Evolutionary conservation across 1,140 invertebrate genomes (phyloP).

Genomic region (Agrypnia vestita): DNA sequence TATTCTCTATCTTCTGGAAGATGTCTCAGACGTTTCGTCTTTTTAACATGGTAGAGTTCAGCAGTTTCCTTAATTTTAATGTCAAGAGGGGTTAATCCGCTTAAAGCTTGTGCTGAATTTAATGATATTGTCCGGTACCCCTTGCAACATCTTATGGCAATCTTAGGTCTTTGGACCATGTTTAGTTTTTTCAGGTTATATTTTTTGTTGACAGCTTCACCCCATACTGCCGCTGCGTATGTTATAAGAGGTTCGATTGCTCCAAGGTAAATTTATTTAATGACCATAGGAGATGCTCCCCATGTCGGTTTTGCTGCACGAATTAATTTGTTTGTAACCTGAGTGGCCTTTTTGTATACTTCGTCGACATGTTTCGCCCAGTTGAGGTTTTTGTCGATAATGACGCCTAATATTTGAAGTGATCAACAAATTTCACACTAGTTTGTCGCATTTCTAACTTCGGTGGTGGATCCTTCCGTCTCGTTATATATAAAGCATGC

Average conservation of each 20-base stretch:
- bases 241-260: background rate
- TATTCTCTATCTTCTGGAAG: too few relatives aligned
- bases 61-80: too few relatives aligned
- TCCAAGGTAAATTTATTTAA: background rate
- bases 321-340: background rate
- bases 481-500: background rate
- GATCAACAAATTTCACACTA: background rate
- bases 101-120: too few relatives aligned
- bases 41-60: too few relatives aligned
- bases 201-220: background rate
- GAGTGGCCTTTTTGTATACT: background rate
- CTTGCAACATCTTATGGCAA: too few relatives aligned
- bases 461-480: background rate
- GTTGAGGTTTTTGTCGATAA: background rate
- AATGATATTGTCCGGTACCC: too few relatives aligned
- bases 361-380: constrained; percentile 11
- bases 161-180: too few relatives aligned
- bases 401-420: background rate
- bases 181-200: too few relatives aligned
- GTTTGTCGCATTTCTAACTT: too few relatives aligned
- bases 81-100: too few relatives aligned
- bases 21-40: too few relatives aligned
- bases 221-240: background rate
- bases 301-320: constrained; percentile 28
- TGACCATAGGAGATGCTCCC: background rate